Conservation (phyloP, 2,888 invertebrate genomes). For the Halictus quadricinctus region DNA sequence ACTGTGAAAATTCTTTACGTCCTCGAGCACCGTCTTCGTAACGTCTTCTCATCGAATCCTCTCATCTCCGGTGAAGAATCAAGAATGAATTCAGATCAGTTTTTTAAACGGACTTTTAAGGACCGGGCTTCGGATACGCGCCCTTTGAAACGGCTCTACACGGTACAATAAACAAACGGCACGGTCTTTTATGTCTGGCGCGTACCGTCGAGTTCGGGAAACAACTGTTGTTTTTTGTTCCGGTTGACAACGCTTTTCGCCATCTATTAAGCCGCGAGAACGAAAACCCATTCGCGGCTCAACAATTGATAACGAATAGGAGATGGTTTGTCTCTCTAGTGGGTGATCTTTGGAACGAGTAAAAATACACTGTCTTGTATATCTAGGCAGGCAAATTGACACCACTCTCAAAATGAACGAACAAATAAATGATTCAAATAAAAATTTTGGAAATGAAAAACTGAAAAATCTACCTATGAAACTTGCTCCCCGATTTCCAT, state of each 20-base stretch:
- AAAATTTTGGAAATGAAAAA: too few species aligned
- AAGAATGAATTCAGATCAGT: not conserved
- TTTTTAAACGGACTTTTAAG: conserved; percentile 1
- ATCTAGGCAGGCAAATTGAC: too few species aligned
- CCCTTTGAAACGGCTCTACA: not conserved
- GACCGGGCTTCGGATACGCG: not conserved
- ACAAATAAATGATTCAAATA: too few species aligned
- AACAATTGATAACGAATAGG: not conserved
- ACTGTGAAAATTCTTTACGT: not conserved
- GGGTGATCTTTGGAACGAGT: not conserved
- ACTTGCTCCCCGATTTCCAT: too few species aligned
- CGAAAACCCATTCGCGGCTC: not conserved
- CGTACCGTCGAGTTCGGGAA: not conserved
- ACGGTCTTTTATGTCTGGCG: not conserved
- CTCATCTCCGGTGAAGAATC: not conserved
- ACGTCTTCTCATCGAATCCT: too few species aligned
- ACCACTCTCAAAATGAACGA: too few species aligned
- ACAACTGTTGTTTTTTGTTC: conserved; percentile 11
- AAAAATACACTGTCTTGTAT: not conserved
- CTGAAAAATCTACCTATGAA: too few species aligned
- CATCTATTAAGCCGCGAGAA: not conserved
- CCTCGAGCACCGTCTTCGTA: not conserved
- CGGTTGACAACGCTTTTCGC: not conserved
- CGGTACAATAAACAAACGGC: not conserved
- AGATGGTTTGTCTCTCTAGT: not conserved